Percentiles rank a stretch among this genome's conserved stretches.
These are phyloP conservation scores for Pampus argenteus DNA, from an alignment of 2,797 vertebrate genomes.

Conservation along the genomic window DNA sequence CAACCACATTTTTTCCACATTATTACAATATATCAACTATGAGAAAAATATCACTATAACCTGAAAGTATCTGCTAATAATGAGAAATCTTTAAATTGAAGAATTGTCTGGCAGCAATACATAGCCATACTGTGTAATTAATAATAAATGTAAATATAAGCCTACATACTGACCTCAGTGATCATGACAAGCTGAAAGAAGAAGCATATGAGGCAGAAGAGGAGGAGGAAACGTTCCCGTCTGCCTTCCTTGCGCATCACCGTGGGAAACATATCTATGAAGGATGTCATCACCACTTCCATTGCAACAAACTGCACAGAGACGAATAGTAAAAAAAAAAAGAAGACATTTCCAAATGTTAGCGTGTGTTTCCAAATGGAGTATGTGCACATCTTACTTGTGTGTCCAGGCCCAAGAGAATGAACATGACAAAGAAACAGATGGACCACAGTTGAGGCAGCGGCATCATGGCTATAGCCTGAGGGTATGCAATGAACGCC, in stretches of 20 bases:
- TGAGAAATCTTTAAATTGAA: neutral
- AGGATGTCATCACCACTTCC: conserved; percentile 81
- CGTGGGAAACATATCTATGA: conserved; percentile 79
- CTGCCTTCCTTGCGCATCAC: conserved; percentile 72
- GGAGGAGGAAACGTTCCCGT: conserved; percentile 76
- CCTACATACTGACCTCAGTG: conserved; percentile 75
- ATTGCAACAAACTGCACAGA: conserved; percentile 79
- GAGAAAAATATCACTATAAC: neutral
- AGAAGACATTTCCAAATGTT: neutral
- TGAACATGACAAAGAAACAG: conserved; percentile 93
- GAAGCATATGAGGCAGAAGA: conserved; percentile 81
- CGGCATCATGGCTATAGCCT: conserved; percentile 93
- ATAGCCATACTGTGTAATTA: neutral
- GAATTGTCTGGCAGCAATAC: neutral
- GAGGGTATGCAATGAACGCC: conserved; percentile 92
- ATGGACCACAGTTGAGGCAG: conserved; percentile 91
- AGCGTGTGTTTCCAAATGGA: neutral
- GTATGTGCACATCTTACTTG: conserved; percentile 80
- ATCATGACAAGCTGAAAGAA: conserved; percentile 78
- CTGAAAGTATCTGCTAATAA: neutral
- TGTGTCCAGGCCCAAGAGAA: conserved; percentile 93
- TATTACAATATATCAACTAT: neutral
- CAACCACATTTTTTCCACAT: neutral
- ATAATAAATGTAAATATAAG: neutral
- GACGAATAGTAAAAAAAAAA: no score